Conservation (phyloP, 2,888 invertebrate species). For the Teleiodes luculella region DNA sequence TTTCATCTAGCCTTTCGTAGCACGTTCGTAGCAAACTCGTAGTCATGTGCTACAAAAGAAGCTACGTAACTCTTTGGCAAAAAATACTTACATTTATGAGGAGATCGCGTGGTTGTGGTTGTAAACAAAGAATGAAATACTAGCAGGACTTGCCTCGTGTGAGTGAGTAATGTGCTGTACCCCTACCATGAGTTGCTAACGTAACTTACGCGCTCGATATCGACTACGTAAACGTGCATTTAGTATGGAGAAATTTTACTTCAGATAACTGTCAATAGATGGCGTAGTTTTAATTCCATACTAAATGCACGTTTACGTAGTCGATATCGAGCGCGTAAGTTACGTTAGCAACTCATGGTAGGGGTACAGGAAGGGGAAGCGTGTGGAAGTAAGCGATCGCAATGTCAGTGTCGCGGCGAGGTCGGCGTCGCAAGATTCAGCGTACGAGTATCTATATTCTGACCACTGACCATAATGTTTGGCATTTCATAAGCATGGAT, state of each 20-base stretch:
- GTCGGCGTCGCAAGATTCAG: conserved; percentile 37
- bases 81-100: no score
- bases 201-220: no score
- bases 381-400: conserved; percentile 61
- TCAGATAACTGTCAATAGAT: no score
- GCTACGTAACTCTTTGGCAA: background rate
- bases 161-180: background rate
- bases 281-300: no score
- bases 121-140: background rate
- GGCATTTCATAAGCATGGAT: no score
- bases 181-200: no score
- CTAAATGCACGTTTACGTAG: no score
- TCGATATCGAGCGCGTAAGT: no score
- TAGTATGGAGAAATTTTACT: no score
- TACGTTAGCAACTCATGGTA: no score
- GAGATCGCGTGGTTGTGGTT: no score
- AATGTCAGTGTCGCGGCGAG: conserved; percentile 67
- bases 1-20: background rate
- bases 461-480: background rate
- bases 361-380: conserved; percentile 45
- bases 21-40: background rate
- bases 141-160: background rate
- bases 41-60: background rate
- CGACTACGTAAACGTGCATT: no score
- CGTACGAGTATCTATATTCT: background rate